phyloP scores from a whole-genome alignment of 2,797 vertebrate genomes.

The Dallia pectoralis region DNA sequence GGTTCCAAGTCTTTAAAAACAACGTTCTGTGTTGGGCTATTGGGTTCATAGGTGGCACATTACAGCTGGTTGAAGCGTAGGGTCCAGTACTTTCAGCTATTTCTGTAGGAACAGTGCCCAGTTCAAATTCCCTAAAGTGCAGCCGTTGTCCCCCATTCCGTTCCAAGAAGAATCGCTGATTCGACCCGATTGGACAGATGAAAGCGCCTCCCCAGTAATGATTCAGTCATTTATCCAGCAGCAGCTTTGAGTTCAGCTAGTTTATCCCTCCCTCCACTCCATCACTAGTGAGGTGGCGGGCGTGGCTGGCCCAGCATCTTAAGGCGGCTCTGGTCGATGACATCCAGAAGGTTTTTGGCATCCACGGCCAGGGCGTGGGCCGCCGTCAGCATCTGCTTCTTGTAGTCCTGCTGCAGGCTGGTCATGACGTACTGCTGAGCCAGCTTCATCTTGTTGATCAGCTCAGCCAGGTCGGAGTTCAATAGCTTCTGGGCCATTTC shows the following conservation, averaged over 20 bases:
- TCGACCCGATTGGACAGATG: neutral
- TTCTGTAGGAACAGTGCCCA: neutral
- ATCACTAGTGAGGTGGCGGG: conserved; percentile 77
- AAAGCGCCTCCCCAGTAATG: neutral
- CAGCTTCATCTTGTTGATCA: conserved; percentile 98
- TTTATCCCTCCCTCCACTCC: neutral
- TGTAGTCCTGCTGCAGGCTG: conserved; percentile 98
- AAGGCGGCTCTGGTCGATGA: conserved; percentile 95
- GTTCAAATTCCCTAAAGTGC: neutral
- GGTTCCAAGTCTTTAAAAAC: neutral
- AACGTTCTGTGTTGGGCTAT: neutral
- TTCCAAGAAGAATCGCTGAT: neutral
- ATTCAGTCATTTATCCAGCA: neutral
- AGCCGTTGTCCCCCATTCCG: neutral
- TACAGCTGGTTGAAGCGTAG: neutral
- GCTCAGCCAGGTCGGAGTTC: conserved; percentile 95
- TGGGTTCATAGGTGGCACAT: neutral
- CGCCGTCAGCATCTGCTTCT: conserved; percentile 97
- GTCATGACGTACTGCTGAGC: conserved; percentile 99
- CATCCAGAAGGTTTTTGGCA: conserved; percentile 96
- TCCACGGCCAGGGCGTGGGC: conserved; percentile 97
- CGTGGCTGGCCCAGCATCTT: conserved; percentile 84
- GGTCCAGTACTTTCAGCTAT: neutral
- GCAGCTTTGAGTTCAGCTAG: neutral
- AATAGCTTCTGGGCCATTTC: conserved; percentile 99